Conservation (phyloP, 2,888 invertebrate species). For the Tryphoninae sp. region DNA sequence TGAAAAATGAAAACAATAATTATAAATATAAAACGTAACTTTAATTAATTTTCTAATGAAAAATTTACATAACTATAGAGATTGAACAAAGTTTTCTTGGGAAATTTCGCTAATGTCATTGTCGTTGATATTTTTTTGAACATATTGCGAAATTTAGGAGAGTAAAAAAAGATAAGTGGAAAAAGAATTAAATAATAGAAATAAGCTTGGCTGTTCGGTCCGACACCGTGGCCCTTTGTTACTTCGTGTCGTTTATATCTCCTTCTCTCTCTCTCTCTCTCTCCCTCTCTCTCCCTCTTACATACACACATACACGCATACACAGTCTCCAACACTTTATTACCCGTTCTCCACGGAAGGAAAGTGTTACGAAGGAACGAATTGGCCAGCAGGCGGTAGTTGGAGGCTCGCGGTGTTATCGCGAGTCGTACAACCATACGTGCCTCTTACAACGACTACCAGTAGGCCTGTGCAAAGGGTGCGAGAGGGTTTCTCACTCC, state of each 20-base stretch:
- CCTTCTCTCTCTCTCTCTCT: constrained; percentile 7
- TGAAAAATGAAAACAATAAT: no score
- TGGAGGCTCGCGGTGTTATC: constrained; percentile 51
- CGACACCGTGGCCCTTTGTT: no score
- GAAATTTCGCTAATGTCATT: no score
- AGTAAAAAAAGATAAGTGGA: no score
- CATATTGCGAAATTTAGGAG: no score
- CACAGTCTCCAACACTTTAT: constrained; percentile 7
- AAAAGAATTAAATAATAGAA: no score
- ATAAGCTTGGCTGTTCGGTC: no score
- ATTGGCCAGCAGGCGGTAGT: constrained; percentile 17
- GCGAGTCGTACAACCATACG: constrained; percentile 51
- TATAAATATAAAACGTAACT: no score
- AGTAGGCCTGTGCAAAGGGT: constrained; percentile 33
- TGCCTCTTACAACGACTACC: constrained; percentile 56
- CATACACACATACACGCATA: neutral
- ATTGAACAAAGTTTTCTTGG: no score
- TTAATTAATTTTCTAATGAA: no score
- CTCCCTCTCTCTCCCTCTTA: neutral
- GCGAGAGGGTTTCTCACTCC: constrained; percentile 32
- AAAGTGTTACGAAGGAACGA: constrained; percentile 44
- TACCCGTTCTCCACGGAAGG: constrained; percentile 31
- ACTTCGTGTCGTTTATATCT: neutral
- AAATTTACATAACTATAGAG: no score
- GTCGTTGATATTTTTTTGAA: no score